Evolutionary conservation across 2,113 vertebrate genomes (phyloP).

Genomic region (Okapia johnstoni): DNA sequence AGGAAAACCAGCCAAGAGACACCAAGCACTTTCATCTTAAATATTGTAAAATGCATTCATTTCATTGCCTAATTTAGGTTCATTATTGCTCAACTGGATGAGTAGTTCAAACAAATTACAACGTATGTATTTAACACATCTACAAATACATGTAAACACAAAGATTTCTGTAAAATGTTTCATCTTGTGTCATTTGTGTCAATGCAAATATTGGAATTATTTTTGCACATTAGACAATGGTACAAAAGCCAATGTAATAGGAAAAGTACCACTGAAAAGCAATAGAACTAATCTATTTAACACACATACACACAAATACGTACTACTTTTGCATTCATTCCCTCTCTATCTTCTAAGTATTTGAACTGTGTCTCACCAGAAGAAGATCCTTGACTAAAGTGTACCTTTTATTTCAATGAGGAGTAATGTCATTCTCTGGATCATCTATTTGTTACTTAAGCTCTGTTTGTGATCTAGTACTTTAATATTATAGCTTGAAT

Average conservation of each 20-base stretch:
- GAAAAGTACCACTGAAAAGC: background rate
- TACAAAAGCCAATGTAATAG: background rate
- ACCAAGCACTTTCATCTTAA: background rate
- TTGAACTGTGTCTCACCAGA: background rate
- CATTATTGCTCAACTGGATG: background rate
- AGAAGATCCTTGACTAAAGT: background rate
- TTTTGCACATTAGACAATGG: background rate
- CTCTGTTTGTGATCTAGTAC: slow-evolving; percentile 8
- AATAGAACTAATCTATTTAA: background rate
- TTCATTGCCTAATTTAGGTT: background rate
- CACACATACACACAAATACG: background rate
- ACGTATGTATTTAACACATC: background rate
- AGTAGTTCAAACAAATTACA: background rate
- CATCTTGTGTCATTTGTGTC: background rate
- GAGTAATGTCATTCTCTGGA: background rate
- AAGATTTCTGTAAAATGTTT: background rate
- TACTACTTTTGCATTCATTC: background rate
- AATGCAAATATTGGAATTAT: background rate
- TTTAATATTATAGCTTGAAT: slow-evolving; percentile 28
- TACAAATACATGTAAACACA: background rate
- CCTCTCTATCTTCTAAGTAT: background rate
- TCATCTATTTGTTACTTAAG: slow-evolving; percentile 40
- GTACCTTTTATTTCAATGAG: background rate
- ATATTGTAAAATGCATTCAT: background rate
- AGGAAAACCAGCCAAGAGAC: background rate